These are phyloP conservation scores for Chelidonichthys spinosus DNA, from an alignment of 2,797 vertebrate genomes.

Conservation along the genomic window DNA sequence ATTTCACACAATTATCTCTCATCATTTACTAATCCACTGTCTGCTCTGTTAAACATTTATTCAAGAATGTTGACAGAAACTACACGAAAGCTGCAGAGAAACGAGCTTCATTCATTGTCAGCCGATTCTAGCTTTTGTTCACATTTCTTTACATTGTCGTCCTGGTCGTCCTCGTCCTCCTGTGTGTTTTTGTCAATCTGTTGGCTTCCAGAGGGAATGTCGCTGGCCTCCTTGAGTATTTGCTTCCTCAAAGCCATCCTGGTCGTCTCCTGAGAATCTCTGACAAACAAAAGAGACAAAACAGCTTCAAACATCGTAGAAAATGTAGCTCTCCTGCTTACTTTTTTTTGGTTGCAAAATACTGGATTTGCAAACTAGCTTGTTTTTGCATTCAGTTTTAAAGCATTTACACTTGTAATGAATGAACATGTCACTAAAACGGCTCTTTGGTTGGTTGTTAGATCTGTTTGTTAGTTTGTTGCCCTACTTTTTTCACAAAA, in stretches of 20 bases:
- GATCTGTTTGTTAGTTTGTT: too few species aligned
- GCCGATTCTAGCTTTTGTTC: background rate
- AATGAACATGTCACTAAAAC: too few species aligned
- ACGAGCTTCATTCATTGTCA: background rate
- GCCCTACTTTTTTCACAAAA: too few species aligned
- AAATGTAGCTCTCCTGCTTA: background rate
- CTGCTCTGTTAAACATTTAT: background rate
- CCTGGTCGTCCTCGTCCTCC: slow-evolving; percentile 47
- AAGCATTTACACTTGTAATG: too few species aligned
- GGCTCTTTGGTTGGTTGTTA: too few species aligned
- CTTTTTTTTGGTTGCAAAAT: background rate
- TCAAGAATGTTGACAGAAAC: background rate
- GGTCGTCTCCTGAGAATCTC: slow-evolving; percentile 23
- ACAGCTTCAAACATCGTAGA: background rate
- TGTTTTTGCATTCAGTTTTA: too few species aligned
- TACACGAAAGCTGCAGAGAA: background rate
- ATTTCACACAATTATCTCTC: background rate
- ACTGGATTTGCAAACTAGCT: background rate
- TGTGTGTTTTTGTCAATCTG: slow-evolving; percentile 28
- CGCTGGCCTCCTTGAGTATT: slow-evolving; percentile 12
- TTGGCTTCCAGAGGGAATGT: slow-evolving; percentile 41
- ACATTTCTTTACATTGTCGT: slow-evolving; percentile 38
- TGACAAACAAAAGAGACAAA: background rate
- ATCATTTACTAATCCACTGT: background rate
- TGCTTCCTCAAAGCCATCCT: slow-evolving; percentile 78